Percentiles rank a stretch among this genome's conserved stretches.
Conservation (phyloP, 2,888 invertebrate species). For the Agrilus cyanescens region DNA sequence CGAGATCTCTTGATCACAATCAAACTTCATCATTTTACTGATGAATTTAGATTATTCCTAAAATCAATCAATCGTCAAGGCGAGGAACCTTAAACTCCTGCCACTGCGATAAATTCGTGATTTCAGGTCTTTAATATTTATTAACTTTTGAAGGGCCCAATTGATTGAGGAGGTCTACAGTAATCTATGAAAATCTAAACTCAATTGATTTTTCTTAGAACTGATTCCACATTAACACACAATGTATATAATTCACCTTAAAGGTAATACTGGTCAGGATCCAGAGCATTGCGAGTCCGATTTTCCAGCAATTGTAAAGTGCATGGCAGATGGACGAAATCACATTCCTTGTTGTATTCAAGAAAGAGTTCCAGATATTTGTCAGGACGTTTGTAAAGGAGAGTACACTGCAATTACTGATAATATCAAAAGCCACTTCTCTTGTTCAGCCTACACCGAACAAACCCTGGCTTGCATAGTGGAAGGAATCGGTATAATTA, state of each 20-base stretch:
- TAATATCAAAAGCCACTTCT: constrained; percentile 72
- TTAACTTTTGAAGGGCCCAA: too few species aligned
- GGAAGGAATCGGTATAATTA: constrained; percentile 60
- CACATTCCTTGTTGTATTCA: constrained; percentile 76
- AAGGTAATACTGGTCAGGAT: constrained; percentile 66
- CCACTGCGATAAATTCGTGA: too few species aligned
- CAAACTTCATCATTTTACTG: too few species aligned
- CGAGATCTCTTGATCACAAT: too few species aligned
- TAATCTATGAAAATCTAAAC: too few species aligned
- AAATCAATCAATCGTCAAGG: too few species aligned
- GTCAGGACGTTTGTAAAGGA: constrained; percentile 75
- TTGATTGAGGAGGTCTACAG: too few species aligned
- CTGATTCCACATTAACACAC: too few species aligned
- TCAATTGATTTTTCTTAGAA: too few species aligned
- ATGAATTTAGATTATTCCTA: too few species aligned
- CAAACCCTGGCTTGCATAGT: constrained; percentile 73
- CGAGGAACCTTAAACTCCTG: too few species aligned
- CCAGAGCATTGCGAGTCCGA: constrained; percentile 71
- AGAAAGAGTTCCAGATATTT: constrained; percentile 71
- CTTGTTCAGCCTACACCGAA: constrained; percentile 71
- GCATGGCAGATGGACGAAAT: constrained; percentile 72
- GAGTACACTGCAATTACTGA: constrained; percentile 77
- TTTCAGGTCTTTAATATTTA: too few species aligned
- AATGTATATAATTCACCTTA: constrained; percentile 41
- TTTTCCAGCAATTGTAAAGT: constrained; percentile 67